Base-by-base conservation (phyloP, 1,140 invertebrate species). In the Cryptotermes secundus region DNA sequence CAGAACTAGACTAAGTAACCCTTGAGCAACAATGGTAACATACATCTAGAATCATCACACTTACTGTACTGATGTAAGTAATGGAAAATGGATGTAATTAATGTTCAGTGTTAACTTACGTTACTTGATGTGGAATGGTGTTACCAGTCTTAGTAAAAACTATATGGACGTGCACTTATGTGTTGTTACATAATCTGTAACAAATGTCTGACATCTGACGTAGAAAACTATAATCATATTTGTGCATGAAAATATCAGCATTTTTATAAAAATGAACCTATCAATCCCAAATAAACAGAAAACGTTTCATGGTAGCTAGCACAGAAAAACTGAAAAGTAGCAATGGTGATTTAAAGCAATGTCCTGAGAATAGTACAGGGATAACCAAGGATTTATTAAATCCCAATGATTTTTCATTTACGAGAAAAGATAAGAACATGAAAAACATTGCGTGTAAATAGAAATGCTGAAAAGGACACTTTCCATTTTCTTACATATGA, bases 1-100 rank as follows among this genome's bases (percentile, higher is more conserved):
- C 35, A 72, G 59, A 72, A 72, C 59, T 72, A 72, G 59, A 81
- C 42, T 36, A 81, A 81, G 26, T 38, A n/a, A 45, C 80, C 35
- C 42, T 81, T 81, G 80, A 81, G 80, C 80, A 81, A 81, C 80
- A 35, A 81, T 35, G 34, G 80, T 81, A 81, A 81, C 80, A 35
- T 26, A 81, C 34, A 26, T 36, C 34, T 36, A 42, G 16, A 81
- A 81, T 24, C n/a, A 45, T 35, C 22, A 26, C 9, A 36, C 80
- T 81, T 81, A 81, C 80, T 81, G 26, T 10, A 35, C 34, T 45
- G 34, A 36, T 35, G 34, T 81, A 81, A 81, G 80, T 81, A n/a
- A 81, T 45, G 59, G n/a, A 72, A 72, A 72, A 72, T 72, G 59
- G 59, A 72, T 72, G 59, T 26, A 72, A 72, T 72, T 31, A 72